Evolutionary conservation across 2,888 invertebrate genomes (phyloP).

Genomic region (Geophilus truncorum): DNA sequence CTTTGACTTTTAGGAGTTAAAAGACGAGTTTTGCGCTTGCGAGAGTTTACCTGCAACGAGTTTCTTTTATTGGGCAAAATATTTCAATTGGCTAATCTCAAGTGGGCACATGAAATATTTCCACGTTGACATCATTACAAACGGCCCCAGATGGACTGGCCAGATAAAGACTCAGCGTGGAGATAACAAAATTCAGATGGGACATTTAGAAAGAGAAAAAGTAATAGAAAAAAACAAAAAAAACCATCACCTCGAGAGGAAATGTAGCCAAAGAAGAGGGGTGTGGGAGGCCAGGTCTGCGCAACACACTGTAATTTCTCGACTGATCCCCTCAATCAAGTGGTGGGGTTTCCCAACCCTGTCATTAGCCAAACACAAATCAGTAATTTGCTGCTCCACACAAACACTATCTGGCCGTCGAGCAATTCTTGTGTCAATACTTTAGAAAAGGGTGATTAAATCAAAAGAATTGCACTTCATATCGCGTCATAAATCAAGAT

Average conservation of each 20-base stretch:
- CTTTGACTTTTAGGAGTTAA: background rate
- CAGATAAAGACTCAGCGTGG: background rate
- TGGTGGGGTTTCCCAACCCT: constrained; percentile 13
- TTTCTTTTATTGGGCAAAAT: constrained; percentile 13
- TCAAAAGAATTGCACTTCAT: constrained; percentile 15
- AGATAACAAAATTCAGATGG: constrained; percentile 5
- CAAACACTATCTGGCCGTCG: background rate
- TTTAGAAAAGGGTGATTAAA: constrained; percentile 13
- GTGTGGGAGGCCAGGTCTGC: background rate
- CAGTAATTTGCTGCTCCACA: constrained; percentile 18
- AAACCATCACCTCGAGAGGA: background rate
- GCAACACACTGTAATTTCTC: constrained; percentile 5
- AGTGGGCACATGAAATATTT: constrained; percentile 17
- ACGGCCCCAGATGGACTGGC: constrained; percentile 24
- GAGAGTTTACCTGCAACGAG: background rate
- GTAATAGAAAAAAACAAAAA: background rate
- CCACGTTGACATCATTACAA: constrained; percentile 24
- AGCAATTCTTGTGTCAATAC: constrained; percentile 8
- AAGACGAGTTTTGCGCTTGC: background rate
- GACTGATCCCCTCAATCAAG: constrained; percentile 19
- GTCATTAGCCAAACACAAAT: constrained; percentile 28
- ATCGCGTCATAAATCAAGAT: constrained; percentile 14
- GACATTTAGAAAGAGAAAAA: background rate
- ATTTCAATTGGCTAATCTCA: background rate
- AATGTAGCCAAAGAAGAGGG: background rate